Base-by-base conservation (phyloP, 2,797 vertebrate genomes). In the Tolypeutes matacus region DNA sequence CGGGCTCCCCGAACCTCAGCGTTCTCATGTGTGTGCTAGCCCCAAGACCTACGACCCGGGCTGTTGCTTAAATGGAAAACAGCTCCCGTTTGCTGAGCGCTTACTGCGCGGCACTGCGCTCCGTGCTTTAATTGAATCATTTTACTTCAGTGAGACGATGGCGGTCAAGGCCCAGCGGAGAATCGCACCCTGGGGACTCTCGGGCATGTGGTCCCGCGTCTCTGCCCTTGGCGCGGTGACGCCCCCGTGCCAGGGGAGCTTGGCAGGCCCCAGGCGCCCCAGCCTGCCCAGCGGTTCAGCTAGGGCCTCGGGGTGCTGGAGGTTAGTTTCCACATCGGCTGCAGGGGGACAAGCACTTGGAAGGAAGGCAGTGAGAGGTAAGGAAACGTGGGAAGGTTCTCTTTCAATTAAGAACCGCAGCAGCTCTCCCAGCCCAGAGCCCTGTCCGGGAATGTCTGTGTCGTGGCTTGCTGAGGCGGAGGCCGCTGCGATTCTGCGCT, bases 81-180 rank as follows among this genome's bases (percentile, higher is more conserved):
- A 3, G 3, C 36, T 12, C 23, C 88, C 29, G 0, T 34, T 64
- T 21, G 4, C 2, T 2, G 25, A 77, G 25, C n/a, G 3, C 49
- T 18, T 15, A 8, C 36, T n/a, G 0, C 0, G 1, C 0, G 56
- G 69, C 1, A 0, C 58, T 7, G 0, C 10, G 53, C 72, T 0
- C 0, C 1, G 18, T 8, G n/a, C 77, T 75, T 31, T 39, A 5
- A 31, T 49, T 6, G 72, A 49, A 15, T 76, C 27, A 2, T 77
- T 36, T 53, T 67, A 39, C 36, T 21, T 29, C n/a, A 23, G 23
- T 0, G 21, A 34, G 51, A 56, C 9, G 27, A 64, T 21, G 23
- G 46, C 62, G 67, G 6, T 18, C 65, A 53, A 76, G 58, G 62
- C 56, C 56, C 49, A 7, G 23, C 23, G 0, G 5, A 67, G 9